Base-by-base conservation (phyloP, 1,140 invertebrate species). In the Adoxophyes honmai region DNA sequence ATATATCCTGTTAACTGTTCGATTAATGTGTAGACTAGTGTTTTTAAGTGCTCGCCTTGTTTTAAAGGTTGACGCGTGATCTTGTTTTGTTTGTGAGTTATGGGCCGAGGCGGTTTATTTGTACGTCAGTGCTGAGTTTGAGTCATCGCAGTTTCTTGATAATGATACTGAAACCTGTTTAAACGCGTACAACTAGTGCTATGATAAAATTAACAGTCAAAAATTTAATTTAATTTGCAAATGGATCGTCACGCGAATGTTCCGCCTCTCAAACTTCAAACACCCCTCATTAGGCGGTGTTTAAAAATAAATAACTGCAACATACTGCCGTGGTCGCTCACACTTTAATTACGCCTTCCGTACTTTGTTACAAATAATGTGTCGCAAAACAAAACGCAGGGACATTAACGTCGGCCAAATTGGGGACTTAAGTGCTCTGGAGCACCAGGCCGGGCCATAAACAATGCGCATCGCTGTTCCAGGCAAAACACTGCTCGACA, bases 401-500 rank as follows among this genome's bases (percentile, higher is more conserved):
- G 70, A 75, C 77, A 77, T 78, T 84, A 85, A 84, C 73, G 75
- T 71, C 70, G 60, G 53, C 71, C 73, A 80, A 85, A 88, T 86
- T 82, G 83, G 79, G 75, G 68, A 64, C 73, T 77, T 77, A 81
- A 86, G 80, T 86, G 83, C 75, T 70, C 65, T 61, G 62, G 57
- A 51, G 18, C 57, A 68, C 60, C 67, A 61, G 68, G 16, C 55
- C 11, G 55, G 63, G 67, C 71, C 66, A 86, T 85, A 85, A 85
- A 86, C 82, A 88, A 88, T 76, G 68, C 68, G 70, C 76, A 78
- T 73, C 75, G 76, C 70, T 69, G 73, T 87, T 81, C 78, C 80
- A 85, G 81, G 83, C 81, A 78, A 88, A 86, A 85, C 81, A 88
- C 70, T n/a, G 34, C 18, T 79, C 70, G 69, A 76, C 71, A 77